A percentile compares a stretch with the other conserved stretches of the same genome.
Evolutionary conservation across 2,888 invertebrate genomes (phyloP).

Genomic region (Drosophila koepferae): DNA sequence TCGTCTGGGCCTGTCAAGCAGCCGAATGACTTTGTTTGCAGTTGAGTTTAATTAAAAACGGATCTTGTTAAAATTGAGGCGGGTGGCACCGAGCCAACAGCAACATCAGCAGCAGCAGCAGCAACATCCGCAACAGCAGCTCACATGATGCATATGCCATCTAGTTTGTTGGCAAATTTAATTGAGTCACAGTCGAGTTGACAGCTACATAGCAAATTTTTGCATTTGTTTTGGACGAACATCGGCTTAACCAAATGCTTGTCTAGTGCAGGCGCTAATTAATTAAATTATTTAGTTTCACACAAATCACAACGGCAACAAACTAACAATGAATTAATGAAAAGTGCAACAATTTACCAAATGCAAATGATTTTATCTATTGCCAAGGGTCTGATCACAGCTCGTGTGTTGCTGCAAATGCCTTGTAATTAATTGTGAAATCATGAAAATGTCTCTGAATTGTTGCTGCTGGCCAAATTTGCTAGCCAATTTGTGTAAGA

Average conservation of each 20-base stretch:
- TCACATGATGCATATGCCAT: constrained; percentile 46
- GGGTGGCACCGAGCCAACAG: constrained; percentile 6
- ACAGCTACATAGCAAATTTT: constrained; percentile 55
- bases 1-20: constrained; percentile 34
- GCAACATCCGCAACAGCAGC: constrained; percentile 15
- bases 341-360: constrained; percentile 31
- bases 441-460: constrained; percentile 30
- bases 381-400: constrained; percentile 7
- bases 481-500: constrained; percentile 26
- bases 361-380: constrained; percentile 7
- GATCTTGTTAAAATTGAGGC: constrained; percentile 64
- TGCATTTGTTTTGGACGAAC: constrained; percentile 12
- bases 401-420: constrained; percentile 24
- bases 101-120: neutral
- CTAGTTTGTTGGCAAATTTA: constrained; percentile 68
- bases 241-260: constrained; percentile 20
- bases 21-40: constrained; percentile 72
- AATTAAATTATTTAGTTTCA: constrained; percentile 35
- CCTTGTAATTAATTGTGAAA: constrained; percentile 41
- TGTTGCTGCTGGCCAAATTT: constrained; percentile 1
- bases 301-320: constrained; percentile 14
- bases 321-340: constrained; percentile 51
- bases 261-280: constrained; percentile 13
- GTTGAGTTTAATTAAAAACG: constrained; percentile 79
- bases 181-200: constrained; percentile 68